A percentile compares a stretch with the other conserved stretches of the same genome.
phyloP scores from a whole-genome alignment of 2,797 vertebrate genomes.

The Hemibagrus guttatus region DNA sequence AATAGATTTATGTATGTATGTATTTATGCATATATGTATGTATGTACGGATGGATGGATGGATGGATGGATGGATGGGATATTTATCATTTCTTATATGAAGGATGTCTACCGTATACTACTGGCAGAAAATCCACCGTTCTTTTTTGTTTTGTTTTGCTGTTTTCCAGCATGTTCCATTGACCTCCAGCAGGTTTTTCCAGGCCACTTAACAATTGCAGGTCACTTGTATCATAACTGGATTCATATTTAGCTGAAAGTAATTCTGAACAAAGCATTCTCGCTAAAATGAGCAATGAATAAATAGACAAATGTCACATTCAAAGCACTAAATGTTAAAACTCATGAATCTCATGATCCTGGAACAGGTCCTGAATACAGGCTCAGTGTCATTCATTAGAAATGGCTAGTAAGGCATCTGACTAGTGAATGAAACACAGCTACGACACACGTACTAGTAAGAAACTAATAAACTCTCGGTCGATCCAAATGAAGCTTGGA shows the following conservation, averaged over 20 bases:
- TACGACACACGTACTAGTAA: neutral
- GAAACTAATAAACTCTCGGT: neutral
- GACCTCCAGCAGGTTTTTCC: neutral
- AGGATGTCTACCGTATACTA: neutral
- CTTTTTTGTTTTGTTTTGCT: no score
- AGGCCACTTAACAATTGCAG: neutral
- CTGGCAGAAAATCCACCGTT: neutral
- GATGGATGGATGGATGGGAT: no score
- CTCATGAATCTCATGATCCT: neutral
- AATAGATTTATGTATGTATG: no score
- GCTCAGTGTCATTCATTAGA: neutral
- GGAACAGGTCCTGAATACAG: neutral
- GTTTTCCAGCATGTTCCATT: neutral
- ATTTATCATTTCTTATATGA: neutral
- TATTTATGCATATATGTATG: no score
- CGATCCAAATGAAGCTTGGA: neutral
- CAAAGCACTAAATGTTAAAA: neutral
- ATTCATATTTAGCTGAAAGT: neutral
- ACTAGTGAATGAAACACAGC: neutral
- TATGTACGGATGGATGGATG: no score
- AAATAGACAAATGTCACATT: neutral
- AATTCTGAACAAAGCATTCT: neutral
- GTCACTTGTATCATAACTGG: neutral
- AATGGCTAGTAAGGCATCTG: neutral
- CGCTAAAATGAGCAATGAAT: neutral